Base-by-base conservation (phyloP, 1,140 invertebrate species). In the Calosoma granatense region DNA sequence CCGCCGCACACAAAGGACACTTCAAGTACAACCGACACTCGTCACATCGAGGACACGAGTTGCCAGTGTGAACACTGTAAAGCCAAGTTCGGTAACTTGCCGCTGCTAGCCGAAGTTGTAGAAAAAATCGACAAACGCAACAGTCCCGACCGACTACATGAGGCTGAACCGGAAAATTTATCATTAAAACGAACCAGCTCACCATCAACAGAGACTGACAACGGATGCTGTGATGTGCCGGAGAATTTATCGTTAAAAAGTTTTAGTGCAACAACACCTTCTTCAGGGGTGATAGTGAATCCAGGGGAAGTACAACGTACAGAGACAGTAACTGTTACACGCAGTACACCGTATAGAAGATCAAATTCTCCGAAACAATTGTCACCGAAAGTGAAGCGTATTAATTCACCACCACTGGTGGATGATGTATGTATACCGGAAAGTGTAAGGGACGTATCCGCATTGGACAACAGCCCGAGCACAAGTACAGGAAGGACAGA, bases 21-120 rank as follows among this genome's bases (percentile, higher is more conserved):
- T n/a, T n/a, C n/a, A n/a, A n/a, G n/a, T n/a, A n/a, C n/a, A n/a
- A 52, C 43, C 51, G 20, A 59, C 1, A 47, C 51, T n/a, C 6
- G 20, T 15, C 54, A 59, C 22, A 51, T 21, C 4, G 54, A 59
- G n/a, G 36, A 19, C 9, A 51, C 15, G 23, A 59, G 53, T 51
- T 59, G 58, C 26, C n/a, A n/a, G 17, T 59, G 58, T 36, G 22
- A 22, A 2, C 30, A 56, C 19, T 59, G 58, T 39, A 54, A 55
- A 39, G 52, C 47, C 2, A 55, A 59, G 54, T 52, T 30, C 22
- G 58, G 58, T 11, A 59, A 39, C 53, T 30, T 59, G 19, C 58
- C 58, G 0, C 21, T 59, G 11, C 41, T 59, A 56, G 58, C 54
- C 15, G 53, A 59, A 55, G 58, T 59, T 2, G 56, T 59, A 11